phyloP scores from a whole-genome alignment of 1,140 invertebrate genomes.

The Ericerus pela region DNA sequence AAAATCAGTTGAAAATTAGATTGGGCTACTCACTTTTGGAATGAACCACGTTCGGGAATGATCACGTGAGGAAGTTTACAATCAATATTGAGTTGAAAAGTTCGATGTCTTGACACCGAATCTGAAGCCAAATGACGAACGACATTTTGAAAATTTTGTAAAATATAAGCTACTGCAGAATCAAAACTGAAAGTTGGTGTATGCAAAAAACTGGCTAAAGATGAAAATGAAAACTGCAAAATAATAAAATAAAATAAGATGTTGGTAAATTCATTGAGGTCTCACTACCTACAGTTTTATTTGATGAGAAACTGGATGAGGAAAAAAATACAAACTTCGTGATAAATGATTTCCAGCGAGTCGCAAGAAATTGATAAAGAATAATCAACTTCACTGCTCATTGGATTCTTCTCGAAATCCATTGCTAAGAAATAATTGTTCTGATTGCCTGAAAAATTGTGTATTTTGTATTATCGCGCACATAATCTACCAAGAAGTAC shows the following conservation, averaged over 20 bases:
- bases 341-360: conserved; percentile 60
- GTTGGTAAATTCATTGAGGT: not conserved
- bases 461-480: too few relatives aligned
- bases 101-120: conserved; percentile 44
- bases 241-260: conserved; percentile 19
- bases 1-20: not conserved
- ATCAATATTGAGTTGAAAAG: conserved; percentile 56
- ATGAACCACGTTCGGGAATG: conserved; percentile 57
- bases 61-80: conserved; percentile 63
- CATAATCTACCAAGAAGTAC: too few relatives aligned
- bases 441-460: conserved; percentile 38
- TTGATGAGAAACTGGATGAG: not conserved
- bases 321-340: conserved; percentile 38
- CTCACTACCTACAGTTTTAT: not conserved
- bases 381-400: conserved; percentile 50
- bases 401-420: conserved; percentile 59
- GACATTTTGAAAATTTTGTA: conserved; percentile 23
- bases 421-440: conserved; percentile 53
- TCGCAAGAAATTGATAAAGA: conserved; percentile 50
- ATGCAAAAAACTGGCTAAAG: conserved; percentile 59
- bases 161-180: conserved; percentile 22
- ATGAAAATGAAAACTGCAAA: conserved; percentile 53
- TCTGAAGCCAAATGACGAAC: conserved; percentile 30
- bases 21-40: conserved; percentile 54
- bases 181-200: conserved; percentile 26